Conservation (phyloP, 2,113 vertebrate genomes). For the Daubentonia madagascariensis region DNA sequence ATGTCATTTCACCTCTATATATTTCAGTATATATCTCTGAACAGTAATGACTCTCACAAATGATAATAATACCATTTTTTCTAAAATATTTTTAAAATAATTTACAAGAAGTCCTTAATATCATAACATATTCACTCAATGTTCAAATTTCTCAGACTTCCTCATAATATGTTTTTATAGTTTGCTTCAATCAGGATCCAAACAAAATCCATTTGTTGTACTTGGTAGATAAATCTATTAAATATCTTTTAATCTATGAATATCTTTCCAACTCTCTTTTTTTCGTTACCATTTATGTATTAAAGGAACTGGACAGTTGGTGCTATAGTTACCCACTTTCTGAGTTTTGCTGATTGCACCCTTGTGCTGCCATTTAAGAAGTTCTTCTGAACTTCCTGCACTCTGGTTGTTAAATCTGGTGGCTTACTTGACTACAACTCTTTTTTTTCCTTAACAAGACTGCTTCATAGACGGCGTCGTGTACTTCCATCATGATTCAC, state of each 20-base stretch:
- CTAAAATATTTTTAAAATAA: neutral
- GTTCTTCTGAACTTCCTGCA: neutral
- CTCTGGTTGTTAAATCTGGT: neutral
- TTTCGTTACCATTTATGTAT: neutral
- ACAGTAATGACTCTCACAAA: neutral
- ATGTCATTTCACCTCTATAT: neutral
- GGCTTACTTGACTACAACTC: neutral
- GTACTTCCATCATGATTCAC: neutral
- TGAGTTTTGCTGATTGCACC: neutral
- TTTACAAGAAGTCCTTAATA: neutral
- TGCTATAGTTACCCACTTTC: neutral
- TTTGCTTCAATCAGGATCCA: neutral
- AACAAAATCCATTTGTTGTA: neutral
- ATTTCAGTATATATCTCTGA: neutral
- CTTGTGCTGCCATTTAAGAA: neutral
- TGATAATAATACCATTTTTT: neutral
- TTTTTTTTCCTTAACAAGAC: neutral
- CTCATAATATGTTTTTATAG: neutral
- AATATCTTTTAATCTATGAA: neutral
- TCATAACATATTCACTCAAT: neutral
- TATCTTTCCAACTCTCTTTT: neutral
- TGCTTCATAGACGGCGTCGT: neutral
- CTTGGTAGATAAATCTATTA: neutral
- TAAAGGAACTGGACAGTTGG: neutral
- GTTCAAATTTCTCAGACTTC: neutral